Conservation (phyloP, 1,140 invertebrate species). For the Hypsibius dujardini region DNA sequence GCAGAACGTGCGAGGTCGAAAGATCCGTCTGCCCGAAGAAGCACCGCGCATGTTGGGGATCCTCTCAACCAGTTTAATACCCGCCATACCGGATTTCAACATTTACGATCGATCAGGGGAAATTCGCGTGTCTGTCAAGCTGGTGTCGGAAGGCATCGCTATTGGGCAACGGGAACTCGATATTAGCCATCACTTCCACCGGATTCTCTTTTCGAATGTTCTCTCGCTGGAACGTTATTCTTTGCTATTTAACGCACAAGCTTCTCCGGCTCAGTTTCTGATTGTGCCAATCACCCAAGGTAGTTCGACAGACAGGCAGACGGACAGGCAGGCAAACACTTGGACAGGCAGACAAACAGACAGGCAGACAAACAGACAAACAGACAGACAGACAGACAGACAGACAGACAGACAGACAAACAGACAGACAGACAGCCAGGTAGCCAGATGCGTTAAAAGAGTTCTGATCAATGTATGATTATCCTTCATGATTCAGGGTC, state of each 20-base stretch:
- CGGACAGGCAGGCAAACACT: too few relatives aligned
- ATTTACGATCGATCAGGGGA: conserved; percentile 64
- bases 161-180: conserved; percentile 47
- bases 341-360: too few relatives aligned
- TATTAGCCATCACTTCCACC: conserved; percentile 59
- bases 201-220: conserved; percentile 78
- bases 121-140: conserved; percentile 55
- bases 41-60: conserved; percentile 73
- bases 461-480: too few relatives aligned
- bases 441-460: too few relatives aligned
- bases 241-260: conserved; percentile 62
- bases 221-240: conserved; percentile 72
- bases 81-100: conserved; percentile 40
- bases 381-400: too few relatives aligned
- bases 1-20: conserved; percentile 75
- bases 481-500: too few relatives aligned
- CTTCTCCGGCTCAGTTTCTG: conserved; percentile 58
- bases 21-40: conserved; percentile 76
- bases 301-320: too few relatives aligned
- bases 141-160: conserved; percentile 38
- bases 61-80: conserved; percentile 58
- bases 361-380: too few relatives aligned
- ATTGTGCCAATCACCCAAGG: conserved; percentile 61
- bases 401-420: too few relatives aligned
- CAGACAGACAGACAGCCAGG: too few relatives aligned